phyloP scores from a whole-genome alignment of 2,888 invertebrate species.

The Apamea crenata region DNA sequence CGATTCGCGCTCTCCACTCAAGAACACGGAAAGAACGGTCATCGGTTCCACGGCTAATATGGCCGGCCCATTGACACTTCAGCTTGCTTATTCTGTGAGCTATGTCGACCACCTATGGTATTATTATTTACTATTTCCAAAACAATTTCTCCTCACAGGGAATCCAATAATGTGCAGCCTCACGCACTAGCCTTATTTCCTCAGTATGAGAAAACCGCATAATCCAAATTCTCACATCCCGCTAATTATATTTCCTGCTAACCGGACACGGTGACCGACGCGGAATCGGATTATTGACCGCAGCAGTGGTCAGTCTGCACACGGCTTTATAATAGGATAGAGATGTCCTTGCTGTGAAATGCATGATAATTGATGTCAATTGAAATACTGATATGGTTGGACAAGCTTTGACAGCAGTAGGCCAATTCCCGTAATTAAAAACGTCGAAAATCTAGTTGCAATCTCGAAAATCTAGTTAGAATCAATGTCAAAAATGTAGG shows the following conservation, averaged over 20 bases:
- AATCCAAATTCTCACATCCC: constrained; percentile 71
- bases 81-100: no score
- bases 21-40: no score
- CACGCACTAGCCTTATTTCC: not conserved
- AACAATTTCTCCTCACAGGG: not conserved
- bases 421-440: no score
- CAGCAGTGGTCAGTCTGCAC: constrained; percentile 55
- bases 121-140: not conserved
- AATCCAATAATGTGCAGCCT: not conserved
- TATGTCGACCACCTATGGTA: not conserved
- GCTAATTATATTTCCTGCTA: constrained; percentile 63
- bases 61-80: no score
- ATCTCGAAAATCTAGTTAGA: no score
- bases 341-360: constrained; percentile 33
- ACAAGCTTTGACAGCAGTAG: not conserved
- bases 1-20: no score
- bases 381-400: not conserved
- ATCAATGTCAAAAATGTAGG: no score
- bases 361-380: constrained; percentile 48
- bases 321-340: constrained; percentile 56
- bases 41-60: no score
- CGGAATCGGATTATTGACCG: constrained; percentile 80
- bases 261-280: constrained; percentile 67
- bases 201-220: constrained; percentile 68
- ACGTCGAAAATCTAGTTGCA: no score